Evolutionary conservation across 2,113 vertebrate genomes (phyloP).

Genomic region (Aspidoscelis tigris): DNA sequence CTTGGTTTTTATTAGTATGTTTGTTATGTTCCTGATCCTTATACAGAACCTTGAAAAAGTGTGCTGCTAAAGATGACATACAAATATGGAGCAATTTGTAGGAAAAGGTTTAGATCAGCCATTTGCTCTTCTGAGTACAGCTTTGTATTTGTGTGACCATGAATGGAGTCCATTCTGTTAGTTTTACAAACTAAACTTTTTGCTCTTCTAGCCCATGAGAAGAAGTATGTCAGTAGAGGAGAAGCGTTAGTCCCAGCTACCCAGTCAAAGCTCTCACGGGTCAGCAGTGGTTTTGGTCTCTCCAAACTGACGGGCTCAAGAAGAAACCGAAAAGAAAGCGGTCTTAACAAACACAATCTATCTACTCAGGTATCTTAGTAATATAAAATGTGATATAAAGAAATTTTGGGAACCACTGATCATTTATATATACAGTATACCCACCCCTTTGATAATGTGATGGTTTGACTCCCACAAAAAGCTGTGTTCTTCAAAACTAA

Average conservation of each 20-base stretch:
- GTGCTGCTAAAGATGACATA: too few relatives aligned
- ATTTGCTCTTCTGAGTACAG: not conserved
- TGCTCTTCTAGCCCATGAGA: slow-evolving; percentile 86
- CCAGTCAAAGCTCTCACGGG: slow-evolving; percentile 94
- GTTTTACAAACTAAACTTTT: slow-evolving; percentile 13
- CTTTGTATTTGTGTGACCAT: not conserved
- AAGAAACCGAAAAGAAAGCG: slow-evolving; percentile 93
- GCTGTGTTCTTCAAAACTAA: not conserved
- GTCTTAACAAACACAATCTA: slow-evolving; percentile 91
- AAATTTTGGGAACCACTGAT: not conserved
- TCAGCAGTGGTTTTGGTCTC: slow-evolving; percentile 97
- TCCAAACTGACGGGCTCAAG: slow-evolving; percentile 95
- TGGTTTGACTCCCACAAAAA: too few relatives aligned
- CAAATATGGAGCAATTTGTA: not conserved
- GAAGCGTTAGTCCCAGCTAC: slow-evolving; percentile 87
- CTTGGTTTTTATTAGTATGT: too few relatives aligned
- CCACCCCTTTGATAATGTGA: too few relatives aligned
- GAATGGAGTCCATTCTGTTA: not conserved
- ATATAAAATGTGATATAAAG: not conserved
- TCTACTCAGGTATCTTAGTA: slow-evolving; percentile 86
- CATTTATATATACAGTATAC: not conserved
- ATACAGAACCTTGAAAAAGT: too few relatives aligned
- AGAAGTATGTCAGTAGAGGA: slow-evolving; percentile 94
- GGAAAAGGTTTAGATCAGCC: not conserved
- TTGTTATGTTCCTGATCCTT: too few relatives aligned